Evolutionary conservation across 2,888 invertebrate genomes (phyloP), one percentile per base, ranked within the genome.

Genomic region (Alsophila aescularia): DNA sequence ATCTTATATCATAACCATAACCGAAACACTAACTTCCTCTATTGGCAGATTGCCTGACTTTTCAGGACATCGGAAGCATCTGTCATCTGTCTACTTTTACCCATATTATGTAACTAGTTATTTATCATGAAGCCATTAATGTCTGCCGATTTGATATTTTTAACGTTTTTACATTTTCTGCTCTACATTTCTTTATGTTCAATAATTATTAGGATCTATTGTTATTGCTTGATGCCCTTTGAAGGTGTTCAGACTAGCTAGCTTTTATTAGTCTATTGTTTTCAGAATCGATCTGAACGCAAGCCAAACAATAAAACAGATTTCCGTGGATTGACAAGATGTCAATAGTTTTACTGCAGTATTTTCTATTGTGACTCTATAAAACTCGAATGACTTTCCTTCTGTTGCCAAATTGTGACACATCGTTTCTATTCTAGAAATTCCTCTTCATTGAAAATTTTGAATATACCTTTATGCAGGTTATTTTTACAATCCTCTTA

Each of bases 31-130:
- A 60, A 73, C 60, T 69, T 73, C 58, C 60, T 49, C 44, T 21
- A 55, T 58, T 70, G 71, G 68, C 64, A 64, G 5, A 3, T 31
- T 47, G 66, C 69, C 69, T 49, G 51, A 51, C 53, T 44, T 36
- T 40, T 45, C 67, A 66, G 64, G 66, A 74, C 66, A 65, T 64
- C 64, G 60, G 67, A 69, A 70, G 66, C 72, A 73, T 72, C 69
- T 66, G 61, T 76, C 73, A 71, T 64, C 67, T 67, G 58, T 65
- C 64, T 66, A 62, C 56, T 56, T 57, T 49, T 60, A 58, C 43
- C 62, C 61, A 49, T 62, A 58, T 58, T 61, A 49, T 62, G 52
- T 62, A 62, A 60, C 50, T 18, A 44, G 15, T 51, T 36, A 57
- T 58, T 50, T 55, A 58, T 54, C 49, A 40, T 47, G 48, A 51